Evolutionary conservation across 2,113 vertebrate species (phyloP).

Genomic region (Atrichornis clamosus): DNA sequence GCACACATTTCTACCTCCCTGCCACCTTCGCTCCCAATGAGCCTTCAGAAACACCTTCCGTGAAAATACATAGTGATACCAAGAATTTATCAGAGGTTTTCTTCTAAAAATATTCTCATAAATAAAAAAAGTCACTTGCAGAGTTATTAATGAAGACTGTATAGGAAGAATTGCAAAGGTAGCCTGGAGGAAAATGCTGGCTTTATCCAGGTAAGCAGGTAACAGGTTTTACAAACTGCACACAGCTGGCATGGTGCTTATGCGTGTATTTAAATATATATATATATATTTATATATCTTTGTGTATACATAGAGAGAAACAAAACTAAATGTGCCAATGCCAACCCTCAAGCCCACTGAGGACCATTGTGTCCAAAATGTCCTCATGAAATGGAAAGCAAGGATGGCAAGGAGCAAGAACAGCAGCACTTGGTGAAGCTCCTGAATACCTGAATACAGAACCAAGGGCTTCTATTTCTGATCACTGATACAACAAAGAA

Average conservation of each 20-base stretch:
- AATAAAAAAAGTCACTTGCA: not conserved
- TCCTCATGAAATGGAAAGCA: not conserved
- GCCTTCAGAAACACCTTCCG: not conserved
- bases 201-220: not conserved
- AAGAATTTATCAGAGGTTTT: not conserved
- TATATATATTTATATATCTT: not conserved
- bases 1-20: not conserved
- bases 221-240: not conserved
- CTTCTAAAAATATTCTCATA: not conserved
- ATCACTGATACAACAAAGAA: not conserved
- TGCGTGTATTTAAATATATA: too few relatives aligned
- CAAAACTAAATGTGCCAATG: not conserved
- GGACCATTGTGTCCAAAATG: not conserved
- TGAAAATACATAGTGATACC: not conserved
- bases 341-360: not conserved
- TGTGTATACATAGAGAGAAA: not conserved
- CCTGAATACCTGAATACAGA: not conserved
- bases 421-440: not conserved
- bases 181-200: not conserved
- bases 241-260: not conserved
- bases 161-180: not conserved
- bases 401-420: not conserved
- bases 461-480: not conserved
- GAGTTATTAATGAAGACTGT: not conserved
- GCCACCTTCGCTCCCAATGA: not conserved